Base-by-base conservation (phyloP, 2,888 invertebrate species). In the Orthosia gothica region DNA sequence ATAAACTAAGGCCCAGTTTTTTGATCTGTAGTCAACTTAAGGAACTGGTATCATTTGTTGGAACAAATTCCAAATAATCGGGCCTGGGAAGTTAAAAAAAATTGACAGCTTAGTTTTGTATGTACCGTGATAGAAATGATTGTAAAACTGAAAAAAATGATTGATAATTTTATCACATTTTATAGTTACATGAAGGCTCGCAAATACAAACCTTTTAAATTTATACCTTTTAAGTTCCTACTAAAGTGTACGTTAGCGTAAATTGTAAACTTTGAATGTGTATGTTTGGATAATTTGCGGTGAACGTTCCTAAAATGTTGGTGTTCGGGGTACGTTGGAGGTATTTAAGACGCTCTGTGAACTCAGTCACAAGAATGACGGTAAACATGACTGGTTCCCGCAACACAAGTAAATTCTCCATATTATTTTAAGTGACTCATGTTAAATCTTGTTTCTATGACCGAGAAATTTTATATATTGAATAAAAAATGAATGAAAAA, bases 221-320 rank as follows among this genome's bases (percentile, higher is more conserved):
- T 32, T 65, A 66, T 66, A 69, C 9, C 26, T n/a, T n/a, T n/a
- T n/a, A 26, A 18, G 49, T n/a, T n/a, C n/a, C n/a, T 32, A 45
- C 12, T 49, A 13, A 55, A 65, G 5, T 23, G 1, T 55, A 32
- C 9, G 7, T 13, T 59, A 63, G 47, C 13, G 18, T 69, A 59
- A 64, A 81, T 64, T 62, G 15, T 61, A 32, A 55, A 54, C 47
- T 70, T 55, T 75, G 23, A 18, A 45, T 47, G 12, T 26, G 1
- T 64, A 45, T 67, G 26, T 57, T 54, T 58, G 57, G 63, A 49
- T 67, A 67, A 32, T 23, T 79, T 61, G 79, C 18, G 74, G 83
- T 70, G n/a, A 71, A 49, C 66, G 55, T 79, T 67, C 69, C 83
- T 26, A 49, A 74, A 83, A 79, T 74, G 4, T 59, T 78, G 62